Evolutionary conservation across 2,113 vertebrate genomes (phyloP), one percentile per base, ranked within the genome.

Genomic region (Sialia sialis): DNA sequence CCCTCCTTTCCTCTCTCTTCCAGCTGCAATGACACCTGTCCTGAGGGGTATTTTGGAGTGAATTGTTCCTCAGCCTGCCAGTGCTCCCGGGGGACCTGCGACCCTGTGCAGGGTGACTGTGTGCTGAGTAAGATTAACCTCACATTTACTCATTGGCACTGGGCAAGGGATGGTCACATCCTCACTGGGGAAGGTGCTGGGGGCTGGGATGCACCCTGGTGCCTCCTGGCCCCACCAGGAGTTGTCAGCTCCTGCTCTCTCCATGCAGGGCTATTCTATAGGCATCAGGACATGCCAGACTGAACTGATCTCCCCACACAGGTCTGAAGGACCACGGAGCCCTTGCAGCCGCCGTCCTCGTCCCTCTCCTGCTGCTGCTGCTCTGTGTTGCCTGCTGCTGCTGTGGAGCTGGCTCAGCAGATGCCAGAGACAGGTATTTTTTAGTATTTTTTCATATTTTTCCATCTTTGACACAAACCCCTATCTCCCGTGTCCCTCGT

Each of bases 1-100:
- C 25, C 56, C 36, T 84, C 52, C 69, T 32, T 56, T 52, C 73
- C 6, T 92, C 43, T 94, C 78, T 79, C 62, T 90, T 72, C 30
- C 91, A 99, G 99, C 95, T 99, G 99, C 97, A 99, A 99, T 20
- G 95, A 96, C 80, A 99, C 98, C 79, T 99, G 99, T 92, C 97
- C 97, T 0, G 89, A 97, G 59, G 98, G 98, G 5, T 98, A 97
- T 92, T 98, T 98, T 32, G 99, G 99, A 30, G 75, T 92, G 64
- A 99, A 99, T 97, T 99, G 99, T 74, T 99, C 99, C 11, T 97
- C 89, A 0, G 20, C 85, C 49, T 99, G 99, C 84, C 96, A 96
- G 41, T 99, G 99, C 62, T 95, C 97, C 36, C 91, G 98, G 4
- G 98, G 97, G 4, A 62, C 43, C 74, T 99, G 99, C 49, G 81